phyloP scores from a whole-genome alignment of 2,797 vertebrate species.

The Telmatherina bonti region DNA sequence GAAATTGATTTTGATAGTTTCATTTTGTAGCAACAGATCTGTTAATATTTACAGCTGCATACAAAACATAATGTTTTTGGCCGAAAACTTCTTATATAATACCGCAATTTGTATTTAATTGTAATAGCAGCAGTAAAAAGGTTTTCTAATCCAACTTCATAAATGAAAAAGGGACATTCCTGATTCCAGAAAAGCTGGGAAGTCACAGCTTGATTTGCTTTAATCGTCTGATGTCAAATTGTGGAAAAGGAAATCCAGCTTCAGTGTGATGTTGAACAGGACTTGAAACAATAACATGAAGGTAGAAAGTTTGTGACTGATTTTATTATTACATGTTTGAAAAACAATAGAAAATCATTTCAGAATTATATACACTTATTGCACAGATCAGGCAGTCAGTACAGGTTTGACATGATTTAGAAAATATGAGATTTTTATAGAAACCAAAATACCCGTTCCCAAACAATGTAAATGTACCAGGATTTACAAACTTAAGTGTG shows the following conservation, averaged over 20 bases:
- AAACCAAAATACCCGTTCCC: not conserved
- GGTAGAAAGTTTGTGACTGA: too few species aligned
- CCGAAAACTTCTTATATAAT: too few species aligned
- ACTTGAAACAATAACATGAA: not conserved
- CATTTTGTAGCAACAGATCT: not conserved
- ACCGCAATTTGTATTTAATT: too few species aligned
- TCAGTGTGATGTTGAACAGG: not conserved
- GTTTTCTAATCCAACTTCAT: not conserved
- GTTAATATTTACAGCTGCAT: not conserved
- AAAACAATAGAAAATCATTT: slow-evolving; percentile 36
- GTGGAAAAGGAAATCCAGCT: not conserved
- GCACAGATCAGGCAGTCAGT: slow-evolving; percentile 7
- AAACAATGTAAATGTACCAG: not conserved
- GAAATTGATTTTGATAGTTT: not conserved
- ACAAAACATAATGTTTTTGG: not conserved
- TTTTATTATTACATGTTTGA: slow-evolving; percentile 38
- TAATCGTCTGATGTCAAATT: not conserved
- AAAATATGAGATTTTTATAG: too few species aligned
- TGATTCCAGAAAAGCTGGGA: not conserved
- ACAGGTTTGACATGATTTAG: slow-evolving; percentile 12
- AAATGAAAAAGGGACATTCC: not conserved
- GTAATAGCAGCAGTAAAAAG: not conserved
- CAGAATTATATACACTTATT: slow-evolving; percentile 33
- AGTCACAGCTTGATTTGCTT: not conserved
- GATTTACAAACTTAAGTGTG: not conserved